Percentiles rank a stretch among this genome's conserved stretches.
Evolutionary conservation across 2,888 invertebrate species (phyloP).

Genomic region (Rhingia campestris): DNA sequence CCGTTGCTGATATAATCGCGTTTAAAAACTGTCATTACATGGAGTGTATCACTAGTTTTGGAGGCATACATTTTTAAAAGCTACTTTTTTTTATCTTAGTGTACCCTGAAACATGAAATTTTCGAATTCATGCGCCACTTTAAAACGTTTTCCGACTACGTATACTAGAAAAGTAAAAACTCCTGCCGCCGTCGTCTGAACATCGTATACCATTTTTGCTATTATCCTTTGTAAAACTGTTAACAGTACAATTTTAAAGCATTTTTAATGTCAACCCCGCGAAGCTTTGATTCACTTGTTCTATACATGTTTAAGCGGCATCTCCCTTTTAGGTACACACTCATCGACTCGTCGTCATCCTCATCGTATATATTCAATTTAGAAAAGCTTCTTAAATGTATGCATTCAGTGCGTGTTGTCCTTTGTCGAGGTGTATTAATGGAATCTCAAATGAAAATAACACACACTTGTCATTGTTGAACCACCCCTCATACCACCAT

Average conservation of each 20-base stretch:
- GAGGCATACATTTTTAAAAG: too few species aligned
- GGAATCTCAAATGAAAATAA: constrained; percentile 72
- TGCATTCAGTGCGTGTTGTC: constrained; percentile 47
- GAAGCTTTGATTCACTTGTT: constrained; percentile 46
- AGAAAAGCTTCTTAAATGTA: constrained; percentile 58
- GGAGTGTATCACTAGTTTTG: too few species aligned
- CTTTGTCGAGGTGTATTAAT: constrained; percentile 71
- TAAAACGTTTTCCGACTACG: too few species aligned
- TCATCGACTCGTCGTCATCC: constrained; percentile 1
- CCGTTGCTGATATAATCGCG: too few species aligned
- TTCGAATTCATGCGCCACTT: too few species aligned
- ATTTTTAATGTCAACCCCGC: constrained; percentile 55
- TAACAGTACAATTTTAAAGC: constrained; percentile 49
- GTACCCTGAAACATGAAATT: too few species aligned
- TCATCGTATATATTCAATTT: constrained; percentile 56
- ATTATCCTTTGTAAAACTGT: constrained; percentile 63
- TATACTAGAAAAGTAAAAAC: too few species aligned
- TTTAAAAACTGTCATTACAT: too few species aligned
- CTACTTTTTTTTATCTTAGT: too few species aligned
- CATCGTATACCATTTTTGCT: neutral
- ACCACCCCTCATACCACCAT: neutral
- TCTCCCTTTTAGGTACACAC: constrained; percentile 6
- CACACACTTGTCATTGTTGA: constrained; percentile 23
- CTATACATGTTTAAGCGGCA: neutral
- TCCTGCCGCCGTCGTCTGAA: too few species aligned